Evolutionary conservation across 2,797 vertebrate species (phyloP).

Genomic region (Syngnathus rostellatus): DNA sequence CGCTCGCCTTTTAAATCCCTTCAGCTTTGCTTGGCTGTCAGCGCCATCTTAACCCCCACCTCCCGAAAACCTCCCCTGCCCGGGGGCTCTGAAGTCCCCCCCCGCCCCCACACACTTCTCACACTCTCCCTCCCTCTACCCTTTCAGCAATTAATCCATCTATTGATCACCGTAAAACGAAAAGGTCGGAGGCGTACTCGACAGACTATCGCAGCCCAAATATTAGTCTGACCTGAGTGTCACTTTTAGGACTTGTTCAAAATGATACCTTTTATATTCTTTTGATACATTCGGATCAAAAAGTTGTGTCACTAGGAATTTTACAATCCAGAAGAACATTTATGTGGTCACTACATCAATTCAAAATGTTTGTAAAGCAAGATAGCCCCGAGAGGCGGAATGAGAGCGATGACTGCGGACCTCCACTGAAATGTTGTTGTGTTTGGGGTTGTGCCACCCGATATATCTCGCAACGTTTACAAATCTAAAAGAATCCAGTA

Average conservation of each 20-base stretch:
- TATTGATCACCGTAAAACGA: slow-evolving; percentile 68
- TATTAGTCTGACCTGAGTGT: not conserved
- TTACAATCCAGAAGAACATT: not conserved
- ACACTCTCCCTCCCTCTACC: slow-evolving; percentile 27
- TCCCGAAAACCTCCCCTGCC: slow-evolving; percentile 59
- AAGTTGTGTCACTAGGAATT: no score
- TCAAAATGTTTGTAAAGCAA: not conserved
- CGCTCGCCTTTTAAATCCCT: slow-evolving; percentile 65
- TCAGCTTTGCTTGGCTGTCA: slow-evolving; percentile 68
- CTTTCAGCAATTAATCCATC: slow-evolving; percentile 73
- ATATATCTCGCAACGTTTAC: no score
- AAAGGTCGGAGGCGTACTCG: slow-evolving; percentile 42
- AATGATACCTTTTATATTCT: slow-evolving; percentile 11
- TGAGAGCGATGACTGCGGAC: no score
- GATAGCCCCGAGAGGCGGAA: no score
- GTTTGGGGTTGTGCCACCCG: no score
- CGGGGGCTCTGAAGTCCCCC: slow-evolving; percentile 47
- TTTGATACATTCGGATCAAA: not conserved
- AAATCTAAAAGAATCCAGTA: no score
- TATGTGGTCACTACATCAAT: not conserved
- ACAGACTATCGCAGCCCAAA: slow-evolving; percentile 2
- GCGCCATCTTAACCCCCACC: slow-evolving; percentile 65
- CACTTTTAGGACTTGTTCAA: slow-evolving; percentile 13
- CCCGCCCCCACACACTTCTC: slow-evolving; percentile 19
- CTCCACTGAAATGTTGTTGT: no score